Evolutionary conservation across 2,888 invertebrate genomes (phyloP).

Genomic region (Erebia palarica): DNA sequence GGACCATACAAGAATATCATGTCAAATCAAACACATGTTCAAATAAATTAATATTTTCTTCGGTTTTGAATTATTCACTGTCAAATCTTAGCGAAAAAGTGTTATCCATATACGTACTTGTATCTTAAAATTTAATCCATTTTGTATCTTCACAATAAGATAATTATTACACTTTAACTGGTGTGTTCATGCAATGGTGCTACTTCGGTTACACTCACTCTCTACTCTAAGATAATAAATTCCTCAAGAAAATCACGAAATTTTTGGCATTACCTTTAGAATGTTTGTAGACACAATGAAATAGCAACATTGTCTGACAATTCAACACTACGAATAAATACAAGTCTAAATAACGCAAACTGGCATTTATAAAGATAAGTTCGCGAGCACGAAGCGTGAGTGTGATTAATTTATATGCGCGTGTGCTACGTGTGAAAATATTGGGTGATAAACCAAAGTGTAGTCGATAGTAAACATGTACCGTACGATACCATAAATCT

Average conservation of each 20-base stretch:
- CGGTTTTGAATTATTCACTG: too few species aligned
- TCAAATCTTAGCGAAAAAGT: not conserved
- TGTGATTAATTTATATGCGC: too few species aligned
- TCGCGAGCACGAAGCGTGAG: too few species aligned
- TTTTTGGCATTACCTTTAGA: not conserved
- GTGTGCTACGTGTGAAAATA: not conserved
- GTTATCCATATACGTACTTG: not conserved
- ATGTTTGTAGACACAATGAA: not conserved
- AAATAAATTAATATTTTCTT: too few species aligned
- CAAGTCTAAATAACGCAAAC: not conserved
- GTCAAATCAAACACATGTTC: too few species aligned
- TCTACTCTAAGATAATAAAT: too few species aligned
- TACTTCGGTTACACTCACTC: too few species aligned
- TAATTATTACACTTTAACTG: not conserved
- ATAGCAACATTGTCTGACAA: not conserved
- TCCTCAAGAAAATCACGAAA: too few species aligned
- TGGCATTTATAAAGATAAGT: too few species aligned
- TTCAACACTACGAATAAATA: not conserved
- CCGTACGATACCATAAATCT: not conserved
- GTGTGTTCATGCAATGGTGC: not conserved
- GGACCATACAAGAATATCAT: not conserved
- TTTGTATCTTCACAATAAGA: too few species aligned
- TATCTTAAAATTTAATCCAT: not conserved
- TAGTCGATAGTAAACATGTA: slow-evolving; percentile 5
- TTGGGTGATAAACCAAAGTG: not conserved